These are phyloP conservation scores for Pheosia tremula DNA, from an alignment of 2,888 invertebrate species.

Conservation along the genomic window DNA sequence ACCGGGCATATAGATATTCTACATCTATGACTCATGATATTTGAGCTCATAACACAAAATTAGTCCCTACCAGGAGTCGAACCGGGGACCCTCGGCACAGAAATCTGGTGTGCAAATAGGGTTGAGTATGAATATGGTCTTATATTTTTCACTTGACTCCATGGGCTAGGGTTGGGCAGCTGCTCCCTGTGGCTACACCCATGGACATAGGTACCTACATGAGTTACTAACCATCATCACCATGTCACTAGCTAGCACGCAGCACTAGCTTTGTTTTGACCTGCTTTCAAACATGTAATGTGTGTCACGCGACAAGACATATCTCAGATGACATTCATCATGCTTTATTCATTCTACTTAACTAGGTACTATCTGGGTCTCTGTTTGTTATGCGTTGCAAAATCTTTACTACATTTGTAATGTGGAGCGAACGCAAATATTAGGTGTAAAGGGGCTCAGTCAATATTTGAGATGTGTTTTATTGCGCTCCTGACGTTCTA, in stretches of 20 bases:
- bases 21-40: no score
- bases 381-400: constrained; percentile 4
- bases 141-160: no score
- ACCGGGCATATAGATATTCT: no score
- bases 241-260: no score
- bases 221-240: constrained; percentile 8
- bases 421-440: constrained; percentile 1
- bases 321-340: constrained; percentile 17
- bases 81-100: no score
- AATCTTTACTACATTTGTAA: constrained; percentile 3
- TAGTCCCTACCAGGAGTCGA: no score
- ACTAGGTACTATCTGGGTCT: neutral
- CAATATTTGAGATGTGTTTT: constrained; percentile 29
- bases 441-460: neutral
- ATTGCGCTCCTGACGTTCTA: constrained; percentile 17
- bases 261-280: constrained; percentile 4
- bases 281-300: constrained; percentile 20
- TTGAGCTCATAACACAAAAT: no score
- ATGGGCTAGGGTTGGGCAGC: no score
- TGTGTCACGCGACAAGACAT: constrained; percentile 23
- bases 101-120: no score
- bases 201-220: no score
- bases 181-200: no score
- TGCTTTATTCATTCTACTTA: neutral
- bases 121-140: no score